Base-by-base conservation (phyloP, 2,113 vertebrate species). In the Spea bombifrons region DNA sequence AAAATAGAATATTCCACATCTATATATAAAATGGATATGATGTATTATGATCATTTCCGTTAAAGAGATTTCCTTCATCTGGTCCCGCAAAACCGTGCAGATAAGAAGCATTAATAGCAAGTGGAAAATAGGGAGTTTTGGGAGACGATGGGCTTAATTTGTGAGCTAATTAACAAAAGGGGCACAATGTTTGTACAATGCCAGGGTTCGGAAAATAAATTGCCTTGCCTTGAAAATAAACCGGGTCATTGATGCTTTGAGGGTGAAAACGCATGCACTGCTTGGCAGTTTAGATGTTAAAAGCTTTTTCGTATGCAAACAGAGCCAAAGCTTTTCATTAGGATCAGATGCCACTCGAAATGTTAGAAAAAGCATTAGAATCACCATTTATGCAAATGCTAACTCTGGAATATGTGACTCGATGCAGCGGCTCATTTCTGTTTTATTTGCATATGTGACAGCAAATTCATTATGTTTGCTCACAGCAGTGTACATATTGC, bases 301-400 rank as follows among this genome's bases (percentile, higher is more conserved):
- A 61, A 79, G 70, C 52, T 66, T 15, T 73, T 71, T 44, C 30
- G 45, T 15, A 53, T 72, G 68, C 71, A 30, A 30, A 30, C 30
- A 30, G 30, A 30, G 30, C 30, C 30, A 30, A 30, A 30, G 30
- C 30, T 30, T 30, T 30, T 84, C 78, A 70, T 83, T 66, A 79
- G 79, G 75, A 84, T 85, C 81, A 82, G 87, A 86, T 82, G 55
- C 12, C 55, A 13, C 30, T 30, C 30, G 55, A 59, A 59, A 59
- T 59, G 55, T 9, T 4, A 59, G 55, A 30, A 30, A 30, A 80
- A 80, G 78, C 69, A 83, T 81, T 83, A 81, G 82, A 77, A 84
- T 84, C 82, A 45, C 81, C 83, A 86, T 85, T 88, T 87, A 86
- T 82, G 84, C 81, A 88, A 87, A 89, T 84, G 81, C 84, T 85